Evolutionary conservation across 2,888 invertebrate species (phyloP).

Genomic region (Onchidella celtica): DNA sequence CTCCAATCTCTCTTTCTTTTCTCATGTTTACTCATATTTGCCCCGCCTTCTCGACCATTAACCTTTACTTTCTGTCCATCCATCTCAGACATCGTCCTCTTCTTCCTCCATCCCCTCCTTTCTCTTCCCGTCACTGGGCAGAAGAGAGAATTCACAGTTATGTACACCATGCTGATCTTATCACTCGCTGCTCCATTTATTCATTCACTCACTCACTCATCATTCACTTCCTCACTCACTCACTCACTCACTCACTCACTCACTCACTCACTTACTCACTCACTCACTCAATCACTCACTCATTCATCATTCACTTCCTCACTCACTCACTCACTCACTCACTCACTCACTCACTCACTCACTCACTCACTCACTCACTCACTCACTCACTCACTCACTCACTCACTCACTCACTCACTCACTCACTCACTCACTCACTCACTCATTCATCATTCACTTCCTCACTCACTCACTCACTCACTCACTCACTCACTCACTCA

Average conservation of each 20-base stretch:
- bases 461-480: not conserved
- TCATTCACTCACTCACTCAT: too few species aligned
- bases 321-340: not conserved
- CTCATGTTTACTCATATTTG: not conserved
- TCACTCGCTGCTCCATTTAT: too few species aligned
- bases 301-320: too few species aligned
- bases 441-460: too few species aligned
- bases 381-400: not conserved
- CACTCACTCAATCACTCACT: too few species aligned
- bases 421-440: not conserved
- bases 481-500: conserved; percentile 12
- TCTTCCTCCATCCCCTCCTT: not conserved
- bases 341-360: not conserved
- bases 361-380: not conserved
- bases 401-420: not conserved
- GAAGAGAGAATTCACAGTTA: too few species aligned
- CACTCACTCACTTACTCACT: too few species aligned
- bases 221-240: too few species aligned
- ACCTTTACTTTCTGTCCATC: not conserved
- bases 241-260: too few species aligned
- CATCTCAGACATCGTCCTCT: not conserved
- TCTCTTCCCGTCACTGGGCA: not conserved
- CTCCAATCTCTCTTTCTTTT: not conserved
- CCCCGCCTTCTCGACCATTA: not conserved
- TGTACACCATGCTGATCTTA: too few species aligned